phyloP scores from a whole-genome alignment of 2,113 vertebrate genomes.

The Micronycteris hirsuta region DNA sequence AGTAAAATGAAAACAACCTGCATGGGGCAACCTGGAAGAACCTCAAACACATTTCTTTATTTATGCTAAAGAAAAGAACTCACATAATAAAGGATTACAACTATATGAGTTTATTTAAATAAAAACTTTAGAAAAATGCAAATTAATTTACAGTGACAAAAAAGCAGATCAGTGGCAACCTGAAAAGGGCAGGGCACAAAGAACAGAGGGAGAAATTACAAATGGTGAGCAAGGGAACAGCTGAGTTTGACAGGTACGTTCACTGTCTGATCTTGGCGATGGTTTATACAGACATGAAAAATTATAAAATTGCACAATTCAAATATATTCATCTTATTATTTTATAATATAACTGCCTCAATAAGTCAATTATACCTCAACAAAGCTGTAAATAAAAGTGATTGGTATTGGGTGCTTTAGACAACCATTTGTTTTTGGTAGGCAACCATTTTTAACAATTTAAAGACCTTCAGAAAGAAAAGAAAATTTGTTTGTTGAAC shows the following conservation, averaged over 20 bases:
- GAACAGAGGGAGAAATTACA: neutral
- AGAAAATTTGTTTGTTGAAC: neutral
- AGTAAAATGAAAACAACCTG: neutral
- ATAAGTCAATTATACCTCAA: neutral
- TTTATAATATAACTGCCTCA: neutral
- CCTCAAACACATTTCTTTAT: neutral
- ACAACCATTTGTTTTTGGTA: neutral
- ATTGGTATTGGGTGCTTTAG: neutral
- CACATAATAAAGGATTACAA: neutral
- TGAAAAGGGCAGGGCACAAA: neutral
- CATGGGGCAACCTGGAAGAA: neutral
- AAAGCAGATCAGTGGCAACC: neutral
- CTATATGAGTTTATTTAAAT: neutral
- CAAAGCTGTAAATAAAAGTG: neutral
- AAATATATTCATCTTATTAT: neutral
- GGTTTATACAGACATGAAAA: neutral
- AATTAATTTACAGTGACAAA: neutral
- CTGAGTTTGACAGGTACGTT: neutral
- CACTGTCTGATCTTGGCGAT: neutral
- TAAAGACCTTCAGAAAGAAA: neutral
- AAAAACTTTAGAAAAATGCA: slow-evolving; percentile 26
- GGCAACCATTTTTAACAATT: neutral
- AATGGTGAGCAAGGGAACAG: neutral
- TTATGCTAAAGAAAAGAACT: neutral
- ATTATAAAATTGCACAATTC: neutral